Evolutionary conservation across 2,797 vertebrate species (phyloP).

Genomic region (Schizopygopsis pylzovi): DNA sequence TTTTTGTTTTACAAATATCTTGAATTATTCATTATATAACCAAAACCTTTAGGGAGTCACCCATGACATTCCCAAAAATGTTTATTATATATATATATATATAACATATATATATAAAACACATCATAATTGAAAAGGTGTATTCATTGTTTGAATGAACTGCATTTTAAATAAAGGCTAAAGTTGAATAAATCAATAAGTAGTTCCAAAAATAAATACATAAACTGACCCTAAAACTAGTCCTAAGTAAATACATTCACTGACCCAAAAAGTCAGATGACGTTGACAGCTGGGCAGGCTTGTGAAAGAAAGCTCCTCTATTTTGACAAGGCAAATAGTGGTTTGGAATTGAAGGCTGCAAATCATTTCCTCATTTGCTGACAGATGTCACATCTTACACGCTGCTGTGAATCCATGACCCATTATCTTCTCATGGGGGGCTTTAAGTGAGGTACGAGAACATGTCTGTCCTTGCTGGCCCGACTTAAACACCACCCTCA

Average conservation of each 20-base stretch:
- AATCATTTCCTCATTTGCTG: constrained; percentile 55
- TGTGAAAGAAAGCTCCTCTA: constrained; percentile 18
- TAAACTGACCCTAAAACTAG: neutral
- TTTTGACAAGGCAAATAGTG: constrained; percentile 54
- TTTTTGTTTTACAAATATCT: neutral
- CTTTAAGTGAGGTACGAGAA: constrained; percentile 49
- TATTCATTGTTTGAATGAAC: neutral
- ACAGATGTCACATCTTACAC: constrained; percentile 50
- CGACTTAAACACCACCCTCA: constrained; percentile 53
- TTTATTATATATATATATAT: neutral
- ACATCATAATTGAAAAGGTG: neutral
- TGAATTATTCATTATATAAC: neutral
- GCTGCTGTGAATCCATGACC: constrained; percentile 54
- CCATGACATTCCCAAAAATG: neutral
- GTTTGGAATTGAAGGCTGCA: constrained; percentile 47
- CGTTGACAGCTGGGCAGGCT: constrained; percentile 11
- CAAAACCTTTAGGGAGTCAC: neutral
- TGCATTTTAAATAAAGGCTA: neutral
- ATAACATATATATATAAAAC: neutral
- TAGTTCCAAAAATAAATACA: neutral
- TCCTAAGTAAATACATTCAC: neutral
- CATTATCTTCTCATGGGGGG: constrained; percentile 48
- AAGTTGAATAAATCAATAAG: neutral
- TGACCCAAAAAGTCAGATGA: neutral
- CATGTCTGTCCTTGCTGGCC: constrained; percentile 46